Evolutionary conservation across 2,113 vertebrate species (phyloP), one percentile per base, ranked within the genome.

Genomic region (Actenoides lindsayi): DNA sequence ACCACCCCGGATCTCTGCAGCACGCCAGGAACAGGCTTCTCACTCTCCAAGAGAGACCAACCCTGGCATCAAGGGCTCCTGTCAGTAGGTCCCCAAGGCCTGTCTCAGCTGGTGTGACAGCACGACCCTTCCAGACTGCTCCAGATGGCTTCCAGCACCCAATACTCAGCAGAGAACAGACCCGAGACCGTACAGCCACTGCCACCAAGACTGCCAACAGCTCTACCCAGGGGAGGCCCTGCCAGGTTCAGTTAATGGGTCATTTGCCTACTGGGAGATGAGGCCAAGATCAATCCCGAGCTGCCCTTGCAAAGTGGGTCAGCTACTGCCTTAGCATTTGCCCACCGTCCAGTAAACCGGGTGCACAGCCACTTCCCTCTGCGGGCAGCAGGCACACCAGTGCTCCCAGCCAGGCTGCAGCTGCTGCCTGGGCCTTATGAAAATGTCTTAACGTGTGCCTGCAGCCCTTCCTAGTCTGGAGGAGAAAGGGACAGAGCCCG

Each of bases 181-280:
- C 28, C 57, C 24, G 8, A 9, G 74, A 51, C 4, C 3, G 1
- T 12, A 18, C 0, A 0, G 10, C n/a, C 30, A 15, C 50, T 20
- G 5, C 23, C 71, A 75, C 25, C 2, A 1, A 64, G 23, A 5
- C 16, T 16, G 24, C 42, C 3, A 3, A 21, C 41, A 82, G 24
- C 54, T 50, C 0, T 1, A 5, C 31, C 24, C 46, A 53, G 7
- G 41, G 35, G 65, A 12, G 30, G 77, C 42, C 46, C 25, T 25
- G 42, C 31, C 11, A 23, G 51, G 39, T 59, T 46, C 24, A 51
- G 50, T 31, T 81, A 50, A 31, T 27, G 57, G 63, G 48, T 25
- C 48, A 78, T 67, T 37, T 64, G 70, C 68, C 54, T 57, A 35
- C 11, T n/a, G 44, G 1, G 2, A 31, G 9, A 14, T 0, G 6